Percentiles rank a stretch among this genome's conserved stretches.
phyloP scores from a whole-genome alignment of 2,113 vertebrate genomes.

The Tympanuchus pallidicinctus region DNA sequence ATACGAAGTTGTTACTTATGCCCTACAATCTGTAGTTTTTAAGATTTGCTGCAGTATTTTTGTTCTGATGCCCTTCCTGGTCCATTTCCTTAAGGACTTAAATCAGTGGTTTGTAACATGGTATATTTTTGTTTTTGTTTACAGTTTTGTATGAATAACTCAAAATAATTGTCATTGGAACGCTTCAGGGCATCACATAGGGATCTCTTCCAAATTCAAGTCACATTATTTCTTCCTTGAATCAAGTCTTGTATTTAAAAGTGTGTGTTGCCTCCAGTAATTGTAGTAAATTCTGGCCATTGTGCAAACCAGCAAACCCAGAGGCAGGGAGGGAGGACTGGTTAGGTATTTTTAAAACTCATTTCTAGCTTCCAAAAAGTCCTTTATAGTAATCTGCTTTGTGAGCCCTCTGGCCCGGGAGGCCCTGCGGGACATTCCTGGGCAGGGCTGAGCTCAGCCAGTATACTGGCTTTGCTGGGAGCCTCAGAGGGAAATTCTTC shows the following conservation, averaged over 20 bases:
- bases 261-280: background rate
- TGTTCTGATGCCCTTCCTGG: background rate
- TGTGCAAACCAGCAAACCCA: background rate
- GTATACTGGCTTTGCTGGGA: background rate
- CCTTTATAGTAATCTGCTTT: background rate
- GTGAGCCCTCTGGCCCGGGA: background rate
- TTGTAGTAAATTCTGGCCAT: background rate
- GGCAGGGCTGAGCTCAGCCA: background rate
- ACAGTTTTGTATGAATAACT: slow-evolving; percentile 27
- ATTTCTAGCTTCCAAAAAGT: background rate
- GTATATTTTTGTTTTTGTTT: slow-evolving; percentile 15
- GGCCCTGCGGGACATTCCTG: background rate
- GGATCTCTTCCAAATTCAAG: background rate
- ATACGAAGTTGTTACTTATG: slow-evolving; percentile 7
- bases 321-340: background rate
- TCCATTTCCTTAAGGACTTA: slow-evolving; percentile 18
- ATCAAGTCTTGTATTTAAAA: background rate
- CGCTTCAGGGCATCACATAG: background rate
- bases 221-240: background rate
- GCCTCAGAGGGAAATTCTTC: slow-evolving; percentile 1
- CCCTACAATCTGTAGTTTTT: background rate
- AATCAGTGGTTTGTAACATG: slow-evolving; percentile 26
- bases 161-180: slow-evolving; percentile 16
- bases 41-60: slow-evolving; percentile 27
- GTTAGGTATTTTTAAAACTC: slow-evolving; percentile 22